Evolutionary conservation across 2,888 invertebrate genomes (phyloP), one percentile per base, ranked within the genome.

Genomic region (Hirtodrosophila alboralis): DNA sequence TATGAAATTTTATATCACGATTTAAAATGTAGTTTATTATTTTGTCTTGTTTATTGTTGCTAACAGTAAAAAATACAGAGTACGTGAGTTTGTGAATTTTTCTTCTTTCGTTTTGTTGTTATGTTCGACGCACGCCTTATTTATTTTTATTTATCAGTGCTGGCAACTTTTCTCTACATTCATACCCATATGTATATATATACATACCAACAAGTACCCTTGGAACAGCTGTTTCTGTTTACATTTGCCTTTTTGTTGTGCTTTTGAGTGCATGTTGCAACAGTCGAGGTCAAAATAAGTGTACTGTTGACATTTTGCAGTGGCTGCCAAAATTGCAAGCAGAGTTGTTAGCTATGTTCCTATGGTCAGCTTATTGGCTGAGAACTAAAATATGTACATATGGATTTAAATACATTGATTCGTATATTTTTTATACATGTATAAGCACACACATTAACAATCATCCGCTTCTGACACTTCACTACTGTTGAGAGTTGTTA

Each of bases 71-170:
- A 23, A 21, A 23, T 53, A 38, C 34, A n/a, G n/a, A n/a, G 34
- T 60, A 77, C 79, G 68, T 77, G 78, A 68, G 40, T 40, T 66
- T 70, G 14, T 57, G 45, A 61, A 54, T 53, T 56, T 57, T 47
- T 33, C 43, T 30, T 16, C 21, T 54, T 49, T 43, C 21, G 56
- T 47, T 63, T 59, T 77, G 69, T 54, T 77, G 68, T 67, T 78
- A 49, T 45, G 31, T 62, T 57, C 58, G 28, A 51, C 54, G 59
- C 52, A 58, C 43, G 66, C 52, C 60, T 63, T 45, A 57, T 60
- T 64, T 49, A 33, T 18, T 13, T 52, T 36, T 36, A 53, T 59
- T 56, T 43, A 52, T 68, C 60, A 56, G 37, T 37, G 60, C 43
- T 84, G 57, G 81, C 81, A 76, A 64, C 77, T 64, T 54, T 56